These are phyloP conservation scores for Phenacoccus solenopsis DNA, from an alignment of 1,140 invertebrate species.

Conservation along the genomic window DNA sequence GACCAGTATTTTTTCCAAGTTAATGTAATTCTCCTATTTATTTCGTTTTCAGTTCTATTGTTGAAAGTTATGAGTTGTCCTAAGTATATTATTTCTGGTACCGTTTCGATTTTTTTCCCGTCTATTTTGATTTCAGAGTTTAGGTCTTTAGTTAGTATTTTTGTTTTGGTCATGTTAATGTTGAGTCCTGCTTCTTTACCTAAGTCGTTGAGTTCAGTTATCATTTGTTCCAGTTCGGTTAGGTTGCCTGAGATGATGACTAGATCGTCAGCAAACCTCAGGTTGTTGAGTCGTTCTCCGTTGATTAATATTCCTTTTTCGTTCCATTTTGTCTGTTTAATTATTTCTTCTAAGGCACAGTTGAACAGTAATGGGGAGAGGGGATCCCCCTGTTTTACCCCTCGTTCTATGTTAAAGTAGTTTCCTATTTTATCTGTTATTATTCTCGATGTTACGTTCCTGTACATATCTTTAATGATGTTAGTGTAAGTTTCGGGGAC, in stretches of 20 bases:
- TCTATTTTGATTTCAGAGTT: not conserved
- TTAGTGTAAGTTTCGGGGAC: not conserved
- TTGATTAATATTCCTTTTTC: slow-evolving; percentile 27
- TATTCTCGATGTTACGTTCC: not conserved
- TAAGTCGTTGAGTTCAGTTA: slow-evolving; percentile 7
- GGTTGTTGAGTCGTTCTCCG: slow-evolving; percentile 27
- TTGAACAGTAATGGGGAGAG: slow-evolving; percentile 26
- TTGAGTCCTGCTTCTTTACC: slow-evolving; percentile 18
- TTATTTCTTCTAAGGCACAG: slow-evolving; percentile 22
- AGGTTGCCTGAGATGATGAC: slow-evolving; percentile 25
- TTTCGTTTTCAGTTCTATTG: slow-evolving; percentile 8
- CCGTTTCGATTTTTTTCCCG: slow-evolving; percentile 13
- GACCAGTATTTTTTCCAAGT: slow-evolving; percentile 21
- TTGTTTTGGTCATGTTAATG: slow-evolving; percentile 20
- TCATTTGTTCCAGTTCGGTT: slow-evolving; percentile 14
- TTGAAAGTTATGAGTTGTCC: slow-evolving; percentile 6
- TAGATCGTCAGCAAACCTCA: slow-evolving; percentile 32
- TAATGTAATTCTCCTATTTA: slow-evolving; percentile 20
- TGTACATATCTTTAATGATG: slow-evolving; percentile 5
- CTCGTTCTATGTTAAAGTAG: not conserved
- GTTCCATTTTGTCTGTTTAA: slow-evolving; percentile 24
- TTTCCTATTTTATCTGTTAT: slow-evolving; percentile 10
- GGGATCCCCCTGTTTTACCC: slow-evolving; percentile 22
- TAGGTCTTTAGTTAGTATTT: slow-evolving; percentile 19
- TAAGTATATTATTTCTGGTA: slow-evolving; percentile 5